Conservation (phyloP, 2,113 vertebrate species). For the Pseudopodoces humilis region DNA sequence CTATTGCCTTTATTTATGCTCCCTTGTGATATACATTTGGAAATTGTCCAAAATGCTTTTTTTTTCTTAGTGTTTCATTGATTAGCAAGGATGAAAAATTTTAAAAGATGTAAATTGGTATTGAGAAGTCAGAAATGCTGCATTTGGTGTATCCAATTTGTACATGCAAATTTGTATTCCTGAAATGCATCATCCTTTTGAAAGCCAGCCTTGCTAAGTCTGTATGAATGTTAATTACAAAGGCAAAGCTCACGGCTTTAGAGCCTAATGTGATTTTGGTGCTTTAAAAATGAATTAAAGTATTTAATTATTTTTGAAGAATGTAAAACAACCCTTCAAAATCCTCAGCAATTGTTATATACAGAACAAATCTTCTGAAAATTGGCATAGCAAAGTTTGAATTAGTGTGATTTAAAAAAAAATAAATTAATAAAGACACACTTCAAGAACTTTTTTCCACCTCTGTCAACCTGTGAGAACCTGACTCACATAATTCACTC, state of each 20-base stretch:
- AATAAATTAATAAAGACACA: not conserved
- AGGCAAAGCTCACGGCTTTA: constrained; percentile 9
- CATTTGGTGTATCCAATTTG: not conserved
- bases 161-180: not conserved
- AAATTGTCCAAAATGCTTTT: not conserved
- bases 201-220: constrained; percentile 18
- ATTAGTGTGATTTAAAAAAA: not conserved
- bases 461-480: not conserved
- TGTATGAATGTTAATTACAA: not conserved
- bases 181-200: constrained; percentile 1
- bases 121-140: not conserved
- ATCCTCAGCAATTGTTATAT: not conserved
- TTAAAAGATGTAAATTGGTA: not conserved
- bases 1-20: not conserved
- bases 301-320: not conserved
- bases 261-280: not conserved
- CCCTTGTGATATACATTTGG: not conserved
- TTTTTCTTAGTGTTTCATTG: not conserved
- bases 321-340: not conserved
- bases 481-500: not conserved
- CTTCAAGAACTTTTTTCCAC: not conserved
- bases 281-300: constrained; percentile 12
- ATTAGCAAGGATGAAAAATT: not conserved
- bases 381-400: not conserved
- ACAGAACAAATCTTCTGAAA: not conserved